phyloP scores from a whole-genome alignment of 2,888 invertebrate species.

The Megamerina dolium region DNA sequence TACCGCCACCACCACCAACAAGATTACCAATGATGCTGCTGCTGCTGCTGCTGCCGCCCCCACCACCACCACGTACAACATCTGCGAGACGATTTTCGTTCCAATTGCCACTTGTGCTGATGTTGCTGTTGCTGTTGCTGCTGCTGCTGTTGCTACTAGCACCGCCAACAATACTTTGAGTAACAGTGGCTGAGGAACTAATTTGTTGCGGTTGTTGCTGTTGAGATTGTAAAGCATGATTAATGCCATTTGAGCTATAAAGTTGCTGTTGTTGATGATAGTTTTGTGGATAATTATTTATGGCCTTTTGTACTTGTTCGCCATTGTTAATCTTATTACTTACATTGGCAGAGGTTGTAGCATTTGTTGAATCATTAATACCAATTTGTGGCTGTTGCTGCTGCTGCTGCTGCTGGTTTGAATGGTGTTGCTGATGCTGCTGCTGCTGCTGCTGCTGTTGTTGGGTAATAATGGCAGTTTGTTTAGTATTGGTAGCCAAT shows the following conservation, averaged over 20 bases:
- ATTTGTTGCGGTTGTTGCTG: too few relatives aligned
- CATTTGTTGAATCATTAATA: constrained; percentile 20
- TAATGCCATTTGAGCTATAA: constrained; percentile 20
- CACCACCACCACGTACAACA: constrained; percentile 57
- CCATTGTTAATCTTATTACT: constrained; percentile 19
- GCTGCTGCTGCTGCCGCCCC: not conserved
- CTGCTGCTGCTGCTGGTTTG: constrained; percentile 22
- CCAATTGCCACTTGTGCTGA: constrained; percentile 43
- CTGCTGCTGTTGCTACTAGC: constrained; percentile 25
- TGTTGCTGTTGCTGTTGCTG: constrained; percentile 20
- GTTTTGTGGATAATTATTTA: constrained; percentile 24
- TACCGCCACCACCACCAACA: constrained; percentile 62
- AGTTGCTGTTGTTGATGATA: constrained; percentile 18
- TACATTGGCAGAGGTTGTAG: constrained; percentile 25
- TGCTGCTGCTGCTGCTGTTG: constrained; percentile 21
- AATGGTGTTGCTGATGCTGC: constrained; percentile 21
- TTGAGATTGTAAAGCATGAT: constrained; percentile 20
- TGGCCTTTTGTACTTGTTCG: constrained; percentile 16
- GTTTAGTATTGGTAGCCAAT: constrained; percentile 19
- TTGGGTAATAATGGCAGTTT: constrained; percentile 23
- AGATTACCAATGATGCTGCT: constrained; percentile 51
- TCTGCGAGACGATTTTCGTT: constrained; percentile 65
- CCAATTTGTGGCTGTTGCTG: constrained; percentile 25
- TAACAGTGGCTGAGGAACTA: constrained; percentile 33
- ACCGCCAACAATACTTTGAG: not conserved